Percentiles rank a stretch among this genome's conserved stretches.
Conservation (phyloP, 1,140 invertebrate genomes). For the Heterodera schachtii region DNA sequence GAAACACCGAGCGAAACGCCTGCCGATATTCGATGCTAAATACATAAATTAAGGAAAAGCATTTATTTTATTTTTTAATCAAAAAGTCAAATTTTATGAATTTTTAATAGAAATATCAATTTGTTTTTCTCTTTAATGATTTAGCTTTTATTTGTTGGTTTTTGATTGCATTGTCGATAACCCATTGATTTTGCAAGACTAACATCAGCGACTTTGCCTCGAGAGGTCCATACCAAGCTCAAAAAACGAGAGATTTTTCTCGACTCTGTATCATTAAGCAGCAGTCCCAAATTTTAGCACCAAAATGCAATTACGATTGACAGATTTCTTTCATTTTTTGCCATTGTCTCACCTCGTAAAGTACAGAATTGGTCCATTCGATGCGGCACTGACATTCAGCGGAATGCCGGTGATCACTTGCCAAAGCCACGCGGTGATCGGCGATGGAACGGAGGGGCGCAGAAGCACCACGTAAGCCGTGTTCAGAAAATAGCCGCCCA, state of each 20-base stretch:
- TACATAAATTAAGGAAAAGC: not conserved
- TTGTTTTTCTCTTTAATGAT: too few relatives aligned
- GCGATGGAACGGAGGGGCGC: not conserved
- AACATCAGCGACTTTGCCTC: too few relatives aligned
- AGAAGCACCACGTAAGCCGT: not conserved
- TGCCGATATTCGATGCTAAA: slow-evolving; percentile 1
- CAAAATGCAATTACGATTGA: not conserved
- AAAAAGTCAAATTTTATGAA: not conserved
- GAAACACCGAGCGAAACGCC: not conserved
- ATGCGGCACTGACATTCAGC: slow-evolving; percentile 10
- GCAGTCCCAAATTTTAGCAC: not conserved
- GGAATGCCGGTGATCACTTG: not conserved
- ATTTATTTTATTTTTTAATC: not conserved
- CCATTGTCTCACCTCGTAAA: not conserved
- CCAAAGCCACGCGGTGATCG: not conserved
- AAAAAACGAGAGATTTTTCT: too few relatives aligned
- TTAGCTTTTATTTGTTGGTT: too few relatives aligned
- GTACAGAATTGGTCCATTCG: slow-evolving; percentile 14
- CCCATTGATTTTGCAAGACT: too few relatives aligned
- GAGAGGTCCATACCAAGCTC: too few relatives aligned
- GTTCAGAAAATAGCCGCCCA: not conserved
- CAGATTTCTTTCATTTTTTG: not conserved
- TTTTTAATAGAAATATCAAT: too few relatives aligned
- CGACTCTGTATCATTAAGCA: not conserved
- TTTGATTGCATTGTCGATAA: too few relatives aligned